Percentiles rank a stretch among this genome's conserved stretches.
phyloP scores from a whole-genome alignment of 2,888 invertebrate genomes.

The Cosmia trapezina region DNA sequence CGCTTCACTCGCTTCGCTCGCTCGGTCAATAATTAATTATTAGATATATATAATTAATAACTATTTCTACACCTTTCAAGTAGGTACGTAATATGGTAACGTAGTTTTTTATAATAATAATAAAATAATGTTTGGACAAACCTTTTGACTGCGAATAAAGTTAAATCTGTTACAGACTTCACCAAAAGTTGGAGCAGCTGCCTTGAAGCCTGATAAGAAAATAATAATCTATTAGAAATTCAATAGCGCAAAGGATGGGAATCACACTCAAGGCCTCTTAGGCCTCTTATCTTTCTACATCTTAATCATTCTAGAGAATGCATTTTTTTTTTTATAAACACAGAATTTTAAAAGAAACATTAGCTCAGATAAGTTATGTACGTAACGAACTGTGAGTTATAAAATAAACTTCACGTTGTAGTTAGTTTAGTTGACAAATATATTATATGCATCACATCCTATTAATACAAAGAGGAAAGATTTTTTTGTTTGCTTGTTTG shows the following conservation, averaged over 20 bases:
- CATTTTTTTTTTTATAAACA: too few species aligned
- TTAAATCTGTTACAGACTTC: slow-evolving; percentile 33
- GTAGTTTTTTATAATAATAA: background rate
- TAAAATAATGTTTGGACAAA: slow-evolving; percentile 7
- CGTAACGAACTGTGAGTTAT: too few species aligned
- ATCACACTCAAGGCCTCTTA: background rate
- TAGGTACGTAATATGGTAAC: background rate
- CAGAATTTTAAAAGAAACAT: too few species aligned
- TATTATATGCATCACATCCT: background rate
- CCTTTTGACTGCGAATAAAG: slow-evolving; percentile 41
- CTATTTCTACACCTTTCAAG: background rate
- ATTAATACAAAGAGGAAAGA: too few species aligned
- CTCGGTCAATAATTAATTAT: too few species aligned
- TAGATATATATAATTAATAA: too few species aligned
- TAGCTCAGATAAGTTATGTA: too few species aligned
- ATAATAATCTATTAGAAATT: background rate
- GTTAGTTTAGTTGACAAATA: background rate
- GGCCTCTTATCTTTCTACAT: background rate
- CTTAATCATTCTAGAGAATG: background rate
- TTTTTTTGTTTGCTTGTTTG: too few species aligned
- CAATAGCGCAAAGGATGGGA: too few species aligned
- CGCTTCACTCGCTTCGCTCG: too few species aligned
- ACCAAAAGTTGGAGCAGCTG: slow-evolving; percentile 31
- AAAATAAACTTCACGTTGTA: background rate
- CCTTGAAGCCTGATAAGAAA: slow-evolving; percentile 19